Evolutionary conservation across 2,113 vertebrate genomes (phyloP).

Genomic region (Pollachius pollachius): DNA sequence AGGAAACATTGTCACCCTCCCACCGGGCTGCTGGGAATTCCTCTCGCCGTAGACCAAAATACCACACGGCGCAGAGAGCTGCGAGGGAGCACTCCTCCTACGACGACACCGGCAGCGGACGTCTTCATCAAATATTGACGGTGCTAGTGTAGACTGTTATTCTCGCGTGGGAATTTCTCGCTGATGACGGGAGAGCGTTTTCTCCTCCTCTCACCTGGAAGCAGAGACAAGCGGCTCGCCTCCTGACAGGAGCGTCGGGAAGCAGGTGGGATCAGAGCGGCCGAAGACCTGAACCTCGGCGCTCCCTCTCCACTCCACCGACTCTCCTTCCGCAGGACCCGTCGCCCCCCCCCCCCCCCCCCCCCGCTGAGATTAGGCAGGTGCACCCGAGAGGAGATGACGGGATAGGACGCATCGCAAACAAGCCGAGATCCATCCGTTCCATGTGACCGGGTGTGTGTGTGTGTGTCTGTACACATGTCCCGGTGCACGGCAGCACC

Average conservation of each 20-base stretch:
- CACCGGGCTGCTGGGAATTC: slow-evolving; percentile 36
- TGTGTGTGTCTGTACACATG: neutral
- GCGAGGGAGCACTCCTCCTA: neutral
- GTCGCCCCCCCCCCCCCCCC: too few species aligned
- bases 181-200: too few species aligned
- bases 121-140: neutral
- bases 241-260: slow-evolving; percentile 6
- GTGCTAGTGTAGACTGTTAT: neutral
- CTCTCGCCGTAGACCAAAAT: slow-evolving; percentile 16
- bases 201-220: neutral
- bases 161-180: too few species aligned
- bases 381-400: too few species aligned
- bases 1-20: slow-evolving; percentile 7
- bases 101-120: neutral
- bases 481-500: too few species aligned
- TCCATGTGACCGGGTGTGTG: slow-evolving; percentile 5
- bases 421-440: neutral
- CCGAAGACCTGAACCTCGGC: slow-evolving; percentile 8
- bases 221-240: slow-evolving; percentile 12
- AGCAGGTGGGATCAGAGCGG: slow-evolving; percentile 41
- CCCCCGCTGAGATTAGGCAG: slow-evolving; percentile 24
- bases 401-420: neutral
- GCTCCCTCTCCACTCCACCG: too few species aligned
- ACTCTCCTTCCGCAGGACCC: slow-evolving; percentile 32
- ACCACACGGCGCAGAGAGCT: slow-evolving; percentile 4